Conservation (phyloP, 2,888 invertebrate species). For the Drosophila pseudotalamancana region DNA sequence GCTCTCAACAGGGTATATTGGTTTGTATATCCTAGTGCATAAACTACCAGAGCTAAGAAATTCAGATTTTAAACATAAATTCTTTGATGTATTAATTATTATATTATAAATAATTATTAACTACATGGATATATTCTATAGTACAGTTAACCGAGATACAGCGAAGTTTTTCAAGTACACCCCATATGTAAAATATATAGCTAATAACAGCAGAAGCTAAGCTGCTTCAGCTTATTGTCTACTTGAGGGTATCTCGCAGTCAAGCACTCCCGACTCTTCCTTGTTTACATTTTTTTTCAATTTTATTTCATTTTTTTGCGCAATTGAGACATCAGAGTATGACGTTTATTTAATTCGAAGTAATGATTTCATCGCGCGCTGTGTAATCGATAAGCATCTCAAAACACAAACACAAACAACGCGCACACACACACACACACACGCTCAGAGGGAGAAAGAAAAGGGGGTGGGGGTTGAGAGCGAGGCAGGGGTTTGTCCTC, state of each 20-base stretch:
- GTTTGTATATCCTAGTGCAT: too few species aligned
- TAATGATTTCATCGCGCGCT: conserved; percentile 83
- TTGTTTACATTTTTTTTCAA: conserved; percentile 7
- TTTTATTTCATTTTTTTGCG: conserved; percentile 18
- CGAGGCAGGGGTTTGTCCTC: conserved; percentile 36
- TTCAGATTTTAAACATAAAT: too few species aligned
- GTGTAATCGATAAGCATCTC: conserved; percentile 83
- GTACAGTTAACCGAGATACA: too few species aligned
- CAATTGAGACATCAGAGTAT: conserved; percentile 79
- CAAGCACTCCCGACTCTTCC: background rate
- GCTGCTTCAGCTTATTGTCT: background rate
- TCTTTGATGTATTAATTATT: too few species aligned
- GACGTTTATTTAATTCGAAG: conserved; percentile 84
- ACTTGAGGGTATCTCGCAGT: background rate
- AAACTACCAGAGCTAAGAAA: too few species aligned
- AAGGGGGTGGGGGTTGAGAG: background rate
- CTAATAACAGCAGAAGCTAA: background rate
- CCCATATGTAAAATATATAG: too few species aligned
- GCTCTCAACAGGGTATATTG: background rate
- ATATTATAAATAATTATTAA: too few species aligned
- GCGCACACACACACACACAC: conserved; percentile 18
- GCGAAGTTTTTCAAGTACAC: too few species aligned
- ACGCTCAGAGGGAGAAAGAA: conserved; percentile 17
- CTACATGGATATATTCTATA: too few species aligned
- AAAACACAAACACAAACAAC: conserved; percentile 46